Evolutionary conservation across 2,888 invertebrate genomes (phyloP), one percentile per base, ranked within the genome.

Genomic region (Hemithea aestivaria): DNA sequence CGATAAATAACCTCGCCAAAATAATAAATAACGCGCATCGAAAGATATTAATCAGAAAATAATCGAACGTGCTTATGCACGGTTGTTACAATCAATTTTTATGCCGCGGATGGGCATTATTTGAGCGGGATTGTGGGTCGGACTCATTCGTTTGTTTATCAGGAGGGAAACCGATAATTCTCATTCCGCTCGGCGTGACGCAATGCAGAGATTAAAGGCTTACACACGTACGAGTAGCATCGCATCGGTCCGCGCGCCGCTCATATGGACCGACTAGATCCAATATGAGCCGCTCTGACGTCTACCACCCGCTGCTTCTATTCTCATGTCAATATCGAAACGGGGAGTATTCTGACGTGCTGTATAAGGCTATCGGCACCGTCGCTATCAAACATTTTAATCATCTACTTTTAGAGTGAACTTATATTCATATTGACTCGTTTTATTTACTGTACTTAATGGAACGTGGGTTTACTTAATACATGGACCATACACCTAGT

Each of bases 181-280:
- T 76, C 81, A 79, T 79, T 82, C 77, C 75, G 75, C 73, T 72
- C 66, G 64, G 73, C 66, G 73, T 82, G 83, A 80, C 82, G 82
- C 83, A 82, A 78, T 80, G 79, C 75, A 80, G 79, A 79, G 82
- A 84, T 82, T 83, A 84, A 79, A 79, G 72, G 84, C 73, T 82
- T 82, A 78, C 70, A 73, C 66, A 69, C 66, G 72, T 71, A 73
- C 16, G 16, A 16, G 16, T 16, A 16, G 16, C 16, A 16, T 5
- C 16, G 16, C n/a, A n/a, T n/a, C n/a, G 68, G 69, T 58, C 62
- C 67, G 66, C 59, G 60, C 62, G 60, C 62, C 71, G 67, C n/a
- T n/a, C n/a, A 70, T 72, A 68, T 73, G 69, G 65, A 67, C 63
- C 59, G 56, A 65, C 62, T 65, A 69, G 72, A 78, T 77, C 78